Conservation (phyloP, 2,113 vertebrate species). For the Phocoena sinus region DNA sequence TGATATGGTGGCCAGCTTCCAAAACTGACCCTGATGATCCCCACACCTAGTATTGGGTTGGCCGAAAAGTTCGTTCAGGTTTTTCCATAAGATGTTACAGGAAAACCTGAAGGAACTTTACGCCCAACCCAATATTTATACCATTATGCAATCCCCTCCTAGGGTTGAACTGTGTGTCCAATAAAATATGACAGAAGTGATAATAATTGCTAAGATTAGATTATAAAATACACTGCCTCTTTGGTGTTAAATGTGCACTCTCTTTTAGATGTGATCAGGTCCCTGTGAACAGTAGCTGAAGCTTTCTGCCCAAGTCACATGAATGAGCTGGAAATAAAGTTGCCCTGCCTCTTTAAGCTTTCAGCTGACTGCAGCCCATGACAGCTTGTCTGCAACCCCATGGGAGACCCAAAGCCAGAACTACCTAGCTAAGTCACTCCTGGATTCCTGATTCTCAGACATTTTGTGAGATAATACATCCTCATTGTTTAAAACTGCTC, state of each 20-base stretch:
- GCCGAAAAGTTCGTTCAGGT: too few relatives aligned
- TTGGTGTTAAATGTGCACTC: background rate
- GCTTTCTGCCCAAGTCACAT: background rate
- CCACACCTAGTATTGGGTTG: background rate
- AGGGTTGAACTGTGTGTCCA: background rate
- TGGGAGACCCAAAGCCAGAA: background rate
- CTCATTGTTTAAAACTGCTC: background rate
- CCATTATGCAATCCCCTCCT: background rate
- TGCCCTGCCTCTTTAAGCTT: background rate
- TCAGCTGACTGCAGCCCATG: background rate
- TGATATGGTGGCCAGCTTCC: background rate
- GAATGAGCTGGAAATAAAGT: background rate
- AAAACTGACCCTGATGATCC: background rate
- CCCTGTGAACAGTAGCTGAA: background rate
- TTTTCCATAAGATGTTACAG: too few relatives aligned
- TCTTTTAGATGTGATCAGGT: background rate
- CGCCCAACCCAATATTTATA: background rate
- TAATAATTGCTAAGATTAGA: background rate
- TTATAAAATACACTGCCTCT: background rate
- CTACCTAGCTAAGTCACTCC: background rate
- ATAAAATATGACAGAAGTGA: background rate
- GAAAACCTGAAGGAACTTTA: too few relatives aligned
- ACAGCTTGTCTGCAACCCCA: background rate
- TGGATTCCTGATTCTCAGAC: background rate
- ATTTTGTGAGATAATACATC: background rate